Conservation (phyloP, 2,113 vertebrate genomes). For the Brachyhypopomus occidentalis region DNA sequence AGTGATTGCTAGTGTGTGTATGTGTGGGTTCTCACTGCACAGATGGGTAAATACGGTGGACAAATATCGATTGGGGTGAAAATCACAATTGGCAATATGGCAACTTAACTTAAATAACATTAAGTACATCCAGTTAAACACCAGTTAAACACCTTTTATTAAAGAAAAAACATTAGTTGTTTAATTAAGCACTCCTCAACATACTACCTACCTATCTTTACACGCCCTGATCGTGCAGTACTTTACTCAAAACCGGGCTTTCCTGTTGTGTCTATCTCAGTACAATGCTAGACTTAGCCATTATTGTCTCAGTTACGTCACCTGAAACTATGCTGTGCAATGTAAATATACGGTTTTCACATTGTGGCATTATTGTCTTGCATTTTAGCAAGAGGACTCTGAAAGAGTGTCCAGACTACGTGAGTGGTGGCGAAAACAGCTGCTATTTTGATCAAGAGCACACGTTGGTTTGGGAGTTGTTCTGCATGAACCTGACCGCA, state of each 20-base stretch:
- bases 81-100: too few species aligned
- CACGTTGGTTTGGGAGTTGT: constrained; percentile 72
- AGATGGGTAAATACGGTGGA: too few species aligned
- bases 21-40: too few species aligned
- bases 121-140: not conserved
- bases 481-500: constrained; percentile 75
- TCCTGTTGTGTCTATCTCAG: not conserved
- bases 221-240: not conserved
- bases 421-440: constrained; percentile 65
- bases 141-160: not conserved
- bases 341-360: not conserved
- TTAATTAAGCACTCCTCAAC: not conserved
- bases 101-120: not conserved
- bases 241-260: not conserved
- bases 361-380: not conserved
- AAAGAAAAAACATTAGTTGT: not conserved
- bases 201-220: not conserved
- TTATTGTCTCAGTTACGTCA: not conserved
- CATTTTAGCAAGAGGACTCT: constrained; percentile 57
- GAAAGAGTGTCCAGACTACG: constrained; percentile 73
- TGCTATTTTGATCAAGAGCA: constrained; percentile 75
- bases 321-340: not conserved
- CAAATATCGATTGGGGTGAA: too few species aligned
- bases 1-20: too few species aligned
- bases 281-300: too few species aligned